These are phyloP conservation scores for Arctia plantaginis DNA, from an alignment of 2,888 invertebrate species.

Conservation along the genomic window DNA sequence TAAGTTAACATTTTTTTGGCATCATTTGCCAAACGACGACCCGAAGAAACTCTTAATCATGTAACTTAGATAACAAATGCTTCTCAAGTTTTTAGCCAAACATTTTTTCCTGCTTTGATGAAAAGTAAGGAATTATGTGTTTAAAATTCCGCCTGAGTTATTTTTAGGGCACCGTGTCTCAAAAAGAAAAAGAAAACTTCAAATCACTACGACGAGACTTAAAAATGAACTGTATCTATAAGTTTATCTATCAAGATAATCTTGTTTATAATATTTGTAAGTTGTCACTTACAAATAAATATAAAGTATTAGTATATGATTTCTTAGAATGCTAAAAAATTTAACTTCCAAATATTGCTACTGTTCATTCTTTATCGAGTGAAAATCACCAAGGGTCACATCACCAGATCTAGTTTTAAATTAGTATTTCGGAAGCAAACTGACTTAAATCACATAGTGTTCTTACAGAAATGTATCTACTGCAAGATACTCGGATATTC, in stretches of 20 bases:
- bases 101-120: slow-evolving; percentile 65
- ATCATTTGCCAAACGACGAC: slow-evolving; percentile 63
- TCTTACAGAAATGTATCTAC: too few relatives aligned
- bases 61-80: slow-evolving; percentile 78
- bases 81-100: slow-evolving; percentile 64
- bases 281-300: neutral
- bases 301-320: too few relatives aligned
- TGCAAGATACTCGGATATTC: too few relatives aligned
- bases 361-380: too few relatives aligned
- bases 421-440: too few relatives aligned
- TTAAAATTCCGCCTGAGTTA: slow-evolving; percentile 57
- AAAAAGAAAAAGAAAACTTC: neutral
- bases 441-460: too few relatives aligned
- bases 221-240: neutral
- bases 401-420: too few relatives aligned
- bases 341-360: too few relatives aligned
- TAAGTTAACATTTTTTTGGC: slow-evolving; percentile 67
- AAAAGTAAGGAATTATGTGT: slow-evolving; percentile 63
- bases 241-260: neutral
- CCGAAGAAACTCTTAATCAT: slow-evolving; percentile 75
- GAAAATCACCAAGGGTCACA: too few relatives aligned
- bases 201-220: neutral
- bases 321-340: too few relatives aligned
- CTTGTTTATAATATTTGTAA: neutral
- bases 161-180: slow-evolving; percentile 39